Evolutionary conservation across 2,797 vertebrate genomes (phyloP).

Genomic region (Hafferia zeledoni): DNA sequence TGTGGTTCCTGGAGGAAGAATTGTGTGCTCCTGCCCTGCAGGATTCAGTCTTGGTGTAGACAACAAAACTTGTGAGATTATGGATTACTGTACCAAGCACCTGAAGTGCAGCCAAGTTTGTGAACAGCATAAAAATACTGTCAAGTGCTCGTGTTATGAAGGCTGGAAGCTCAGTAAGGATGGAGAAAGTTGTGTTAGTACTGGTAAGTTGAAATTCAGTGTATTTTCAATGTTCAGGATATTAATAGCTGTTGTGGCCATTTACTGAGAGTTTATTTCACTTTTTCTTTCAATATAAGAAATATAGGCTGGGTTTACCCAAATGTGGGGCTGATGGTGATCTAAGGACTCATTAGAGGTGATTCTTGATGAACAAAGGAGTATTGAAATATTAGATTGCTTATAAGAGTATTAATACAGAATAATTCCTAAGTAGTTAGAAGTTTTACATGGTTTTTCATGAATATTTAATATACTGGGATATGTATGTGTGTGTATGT

Average conservation of each 20-base stretch:
- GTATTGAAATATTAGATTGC: not conserved
- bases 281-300: fast-evolving
- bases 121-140: constrained; percentile 93
- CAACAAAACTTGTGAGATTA: constrained; percentile 91
- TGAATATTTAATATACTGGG: not conserved
- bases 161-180: constrained; percentile 92
- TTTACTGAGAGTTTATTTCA: not conserved
- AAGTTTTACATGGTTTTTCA: not conserved
- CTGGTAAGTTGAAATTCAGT: constrained; percentile 77
- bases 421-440: not conserved
- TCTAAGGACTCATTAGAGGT: not conserved
- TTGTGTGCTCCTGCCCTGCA: constrained; percentile 91
- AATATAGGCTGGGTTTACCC: not conserved
- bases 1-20: constrained; percentile 90
- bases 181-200: constrained; percentile 90
- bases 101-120: constrained; percentile 95
- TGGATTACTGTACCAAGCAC: constrained; percentile 93
- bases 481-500: fast-evolving
- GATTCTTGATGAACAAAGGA: not conserved
- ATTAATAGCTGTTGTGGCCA: not conserved
- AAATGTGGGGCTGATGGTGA: not conserved
- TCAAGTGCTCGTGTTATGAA: constrained; percentile 96
- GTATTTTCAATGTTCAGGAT: not conserved
- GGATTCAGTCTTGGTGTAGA: constrained; percentile 87
- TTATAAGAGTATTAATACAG: not conserved